Evolutionary conservation across 2,797 vertebrate species (phyloP), one percentile per base, ranked within the genome.

Genomic region (Salmo trutta): DNA sequence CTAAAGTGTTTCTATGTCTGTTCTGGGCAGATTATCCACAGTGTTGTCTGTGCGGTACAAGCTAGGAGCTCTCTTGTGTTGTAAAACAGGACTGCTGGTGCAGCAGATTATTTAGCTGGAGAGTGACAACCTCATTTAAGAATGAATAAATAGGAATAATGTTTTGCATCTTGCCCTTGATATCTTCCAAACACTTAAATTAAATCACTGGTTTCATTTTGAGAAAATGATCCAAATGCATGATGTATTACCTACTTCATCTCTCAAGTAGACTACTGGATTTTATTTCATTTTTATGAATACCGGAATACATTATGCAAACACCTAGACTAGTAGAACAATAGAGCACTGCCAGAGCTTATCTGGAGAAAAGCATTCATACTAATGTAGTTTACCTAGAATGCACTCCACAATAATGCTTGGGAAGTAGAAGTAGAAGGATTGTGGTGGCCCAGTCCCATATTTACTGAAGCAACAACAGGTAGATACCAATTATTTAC

Each of bases 21-120:
- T 59, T 81, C 75, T 56, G 85, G 88, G 67, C 51, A 89, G 88
- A 92, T 89, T 87, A 90, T 86, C 84, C 79, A 84, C 84, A 85
- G 62, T 89, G 85, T 83, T 88, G 73, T 75, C 78, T 62, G 81
- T 71, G 56, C 73, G 74, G 64, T 79, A 6, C n/a, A 71, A 81
- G 77, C 77, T 68, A 79, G 79, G 71, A 77, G 74, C 62, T 47
- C 16, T 69, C 31, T 69, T 74, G 66, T 82, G 81, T 85, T 82
- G 71, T 88, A 75, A 83, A 79, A 82, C 68, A 74, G n/a, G 64
- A 66, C 67, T 77, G 77, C 79, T 0, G 15, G 77, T 47, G 41
- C 41, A 74, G 12, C 0, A 24, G 59, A 69, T 74, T 69, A 69
- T 74, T 68, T 36, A 56, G 51, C 79, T 54, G 10, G 41, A 74